A percentile compares a stretch with the other conserved stretches of the same genome.
These are phyloP conservation scores for Silvanus unidentatus DNA, from an alignment of 2,888 invertebrate species.

Conservation along the genomic window DNA sequence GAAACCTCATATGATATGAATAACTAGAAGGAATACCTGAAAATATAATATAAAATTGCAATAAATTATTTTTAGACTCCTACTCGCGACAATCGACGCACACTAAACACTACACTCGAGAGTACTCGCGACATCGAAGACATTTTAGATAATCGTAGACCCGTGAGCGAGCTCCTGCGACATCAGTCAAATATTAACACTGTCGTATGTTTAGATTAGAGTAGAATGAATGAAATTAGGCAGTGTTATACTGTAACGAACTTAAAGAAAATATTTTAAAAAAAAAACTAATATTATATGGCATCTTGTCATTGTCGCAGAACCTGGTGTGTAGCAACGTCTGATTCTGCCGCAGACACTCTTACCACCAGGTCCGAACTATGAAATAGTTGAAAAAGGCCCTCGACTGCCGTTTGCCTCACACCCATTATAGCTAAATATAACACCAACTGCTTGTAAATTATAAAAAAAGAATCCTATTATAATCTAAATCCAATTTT, in stretches of 20 bases:
- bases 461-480: neutral
- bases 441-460: conserved; percentile 20
- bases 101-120: conserved; percentile 9
- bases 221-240: conserved; percentile 43
- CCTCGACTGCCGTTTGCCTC: conserved; percentile 16
- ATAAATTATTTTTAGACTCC: no score
- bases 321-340: no score
- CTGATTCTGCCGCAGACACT: no score
- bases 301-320: no score
- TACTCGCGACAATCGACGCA: no score
- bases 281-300: no score
- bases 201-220: conserved; percentile 47
- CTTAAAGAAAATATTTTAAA: conserved; percentile 1
- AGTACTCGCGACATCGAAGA: conserved; percentile 22
- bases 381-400: conserved; percentile 8
- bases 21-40: no score
- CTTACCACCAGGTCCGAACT: no score
- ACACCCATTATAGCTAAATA: conserved; percentile 8
- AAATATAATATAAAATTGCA: no score
- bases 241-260: conserved; percentile 47
- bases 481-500: no score
- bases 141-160: conserved; percentile 23
- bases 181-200: conserved; percentile 43
- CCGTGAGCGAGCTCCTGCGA: conserved; percentile 31
- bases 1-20: no score